Evolutionary conservation across 2,113 vertebrate genomes (phyloP).

Genomic region (Ceyx melanurus): DNA sequence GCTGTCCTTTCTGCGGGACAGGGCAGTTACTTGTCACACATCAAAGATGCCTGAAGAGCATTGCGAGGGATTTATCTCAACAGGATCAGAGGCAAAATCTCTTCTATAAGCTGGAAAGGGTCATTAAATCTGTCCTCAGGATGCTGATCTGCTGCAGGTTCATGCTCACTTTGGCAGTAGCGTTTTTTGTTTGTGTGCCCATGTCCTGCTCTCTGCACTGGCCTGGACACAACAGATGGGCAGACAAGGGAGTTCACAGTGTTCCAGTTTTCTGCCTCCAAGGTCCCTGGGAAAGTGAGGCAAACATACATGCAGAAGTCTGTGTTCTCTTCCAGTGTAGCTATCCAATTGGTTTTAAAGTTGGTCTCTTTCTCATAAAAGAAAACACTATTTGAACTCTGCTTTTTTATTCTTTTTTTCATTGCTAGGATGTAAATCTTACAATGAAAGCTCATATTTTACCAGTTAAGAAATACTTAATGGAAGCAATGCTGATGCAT

Average conservation of each 20-base stretch:
- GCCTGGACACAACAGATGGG: not conserved
- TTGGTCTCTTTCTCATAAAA: not conserved
- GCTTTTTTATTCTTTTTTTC: not conserved
- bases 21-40: not conserved
- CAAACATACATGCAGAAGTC: not conserved
- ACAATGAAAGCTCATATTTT: not conserved
- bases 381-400: not conserved
- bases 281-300: not conserved
- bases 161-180: not conserved
- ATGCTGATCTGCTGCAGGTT: not conserved
- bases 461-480: not conserved
- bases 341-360: not conserved
- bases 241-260: not conserved
- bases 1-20: not conserved
- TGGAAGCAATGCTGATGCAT: not conserved
- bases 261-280: rapidly evolving
- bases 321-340: not conserved
- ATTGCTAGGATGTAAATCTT: not conserved
- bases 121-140: not conserved
- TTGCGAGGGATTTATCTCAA: not conserved
- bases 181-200: not conserved
- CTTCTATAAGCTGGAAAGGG: not conserved
- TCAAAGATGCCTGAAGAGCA: not conserved
- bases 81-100: not conserved
- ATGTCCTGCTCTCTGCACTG: not conserved